Evolutionary conservation across 2,888 invertebrate species (phyloP), one percentile per base, ranked within the genome.

Genomic region (Strigamia crassipes): DNA sequence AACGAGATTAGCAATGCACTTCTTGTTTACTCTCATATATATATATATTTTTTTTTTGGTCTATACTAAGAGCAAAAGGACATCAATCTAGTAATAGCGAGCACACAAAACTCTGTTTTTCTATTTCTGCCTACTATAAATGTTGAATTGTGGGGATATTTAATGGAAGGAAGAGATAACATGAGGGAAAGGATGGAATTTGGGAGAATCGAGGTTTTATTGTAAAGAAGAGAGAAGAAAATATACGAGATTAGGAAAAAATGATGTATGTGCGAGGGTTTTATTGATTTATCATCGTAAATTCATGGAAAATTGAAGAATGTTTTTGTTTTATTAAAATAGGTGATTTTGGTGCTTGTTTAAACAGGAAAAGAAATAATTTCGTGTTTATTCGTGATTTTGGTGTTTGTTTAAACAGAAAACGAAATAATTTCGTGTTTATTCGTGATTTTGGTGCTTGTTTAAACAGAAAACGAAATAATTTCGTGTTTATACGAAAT

Each of bases 1-100:
- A 66, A 66, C 61, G 61, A 66, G 61, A 66, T 66, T 66, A 66
- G 61, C 61, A 66, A 66, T 66, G 61, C 61, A 66, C 61, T 66
- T 4, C 61, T 66, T 66, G 61, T 66, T 66, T 66, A 66, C 61
- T 23, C 61, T 18, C 8, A 6, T 51, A 51, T 51, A 6, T 51
- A n/a, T n/a, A n/a, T n/a, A n/a, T n/a, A n/a, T 51, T 51, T 51
- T 12, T 18, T 66, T 66, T 66, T 23, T 23, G 6, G 3, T 1
- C 21, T 66, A 0, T 23, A 66, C 61, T 66, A 66, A 66, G 61
- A 66, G 61, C 61, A 66, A 66, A 66, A 66, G 18, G 23, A 66
- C 61, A 66, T 66, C 61, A 66, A 66, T 66, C 61, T 66, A 23
- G 23, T 66, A 66, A 66, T 66, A 66, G 61, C 8, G 2, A 18